Conservation (phyloP, 2,888 invertebrate species). For the Lottia gigantea region DNA sequence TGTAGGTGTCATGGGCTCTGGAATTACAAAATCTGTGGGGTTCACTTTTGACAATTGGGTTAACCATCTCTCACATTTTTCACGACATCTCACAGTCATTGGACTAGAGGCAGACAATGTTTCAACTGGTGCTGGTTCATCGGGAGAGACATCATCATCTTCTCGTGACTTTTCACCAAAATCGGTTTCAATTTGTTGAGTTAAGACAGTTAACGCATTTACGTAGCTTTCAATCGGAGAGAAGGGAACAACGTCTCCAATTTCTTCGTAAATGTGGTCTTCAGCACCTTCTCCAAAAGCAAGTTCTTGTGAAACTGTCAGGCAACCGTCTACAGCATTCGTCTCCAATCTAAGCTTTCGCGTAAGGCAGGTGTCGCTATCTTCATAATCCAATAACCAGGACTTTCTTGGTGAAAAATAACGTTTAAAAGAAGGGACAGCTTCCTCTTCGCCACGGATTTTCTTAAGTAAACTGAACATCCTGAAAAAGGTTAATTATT, state of each 20-base stretch:
- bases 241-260: neutral
- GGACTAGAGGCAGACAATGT: neutral
- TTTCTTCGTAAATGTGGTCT: slow-evolving; percentile 6
- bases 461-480: neutral
- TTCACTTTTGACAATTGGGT: neutral
- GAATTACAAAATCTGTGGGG: neutral
- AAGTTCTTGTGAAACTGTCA: no score
- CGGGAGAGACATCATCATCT: neutral
- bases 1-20: neutral
- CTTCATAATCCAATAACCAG: neutral
- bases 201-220: neutral
- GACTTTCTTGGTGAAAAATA: neutral
- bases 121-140: neutral
- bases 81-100: neutral
- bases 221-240: neutral
- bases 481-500: no score
- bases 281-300: neutral
- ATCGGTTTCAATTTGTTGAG: neutral
- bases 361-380: no score
- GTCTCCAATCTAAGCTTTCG: no score
- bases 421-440: neutral
- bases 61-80: neutral
- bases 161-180: neutral
- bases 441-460: neutral
- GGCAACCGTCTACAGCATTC: no score